These are phyloP conservation scores for Sepiola atlantica DNA, from an alignment of 2,888 invertebrate species.

Conservation along the genomic window DNA sequence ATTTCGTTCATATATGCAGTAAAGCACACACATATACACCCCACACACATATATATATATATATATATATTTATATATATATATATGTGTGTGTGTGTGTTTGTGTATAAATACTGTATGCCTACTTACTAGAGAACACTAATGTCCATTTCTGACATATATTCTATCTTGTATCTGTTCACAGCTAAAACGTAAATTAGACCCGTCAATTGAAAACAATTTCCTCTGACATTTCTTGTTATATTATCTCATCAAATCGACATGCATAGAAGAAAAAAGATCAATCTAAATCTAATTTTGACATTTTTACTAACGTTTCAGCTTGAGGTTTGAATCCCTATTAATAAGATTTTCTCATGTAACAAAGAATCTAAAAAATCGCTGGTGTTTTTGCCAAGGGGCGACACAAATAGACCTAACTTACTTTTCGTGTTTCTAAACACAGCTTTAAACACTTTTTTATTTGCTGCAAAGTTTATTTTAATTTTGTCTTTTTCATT, in stretches of 20 bases:
- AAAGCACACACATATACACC: too few relatives aligned
- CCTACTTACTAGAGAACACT: too few relatives aligned
- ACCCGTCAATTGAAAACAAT: background rate
- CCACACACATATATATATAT: too few relatives aligned
- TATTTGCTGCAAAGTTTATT: background rate
- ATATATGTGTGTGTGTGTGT: too few relatives aligned
- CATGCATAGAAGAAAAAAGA: background rate
- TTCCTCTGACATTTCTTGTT: background rate
- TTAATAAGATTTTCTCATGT: background rate
- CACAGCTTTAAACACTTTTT: background rate
- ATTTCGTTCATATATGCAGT: too few relatives aligned
- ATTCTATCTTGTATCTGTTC: background rate
- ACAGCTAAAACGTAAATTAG: too few relatives aligned
- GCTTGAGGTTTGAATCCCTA: background rate
- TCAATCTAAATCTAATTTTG: background rate
- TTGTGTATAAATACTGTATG: too few relatives aligned
- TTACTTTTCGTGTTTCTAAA: background rate
- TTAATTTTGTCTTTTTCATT: background rate
- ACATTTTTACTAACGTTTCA: background rate
- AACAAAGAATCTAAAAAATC: background rate
- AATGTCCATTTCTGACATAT: background rate
- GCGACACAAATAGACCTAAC: background rate
- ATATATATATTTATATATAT: too few relatives aligned
- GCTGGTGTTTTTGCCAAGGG: background rate
- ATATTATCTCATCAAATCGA: background rate